Evolutionary conservation across 1,140 invertebrate genomes (phyloP), one percentile per base, ranked within the genome.

Genomic region (Contarinia nasturtii): DNA sequence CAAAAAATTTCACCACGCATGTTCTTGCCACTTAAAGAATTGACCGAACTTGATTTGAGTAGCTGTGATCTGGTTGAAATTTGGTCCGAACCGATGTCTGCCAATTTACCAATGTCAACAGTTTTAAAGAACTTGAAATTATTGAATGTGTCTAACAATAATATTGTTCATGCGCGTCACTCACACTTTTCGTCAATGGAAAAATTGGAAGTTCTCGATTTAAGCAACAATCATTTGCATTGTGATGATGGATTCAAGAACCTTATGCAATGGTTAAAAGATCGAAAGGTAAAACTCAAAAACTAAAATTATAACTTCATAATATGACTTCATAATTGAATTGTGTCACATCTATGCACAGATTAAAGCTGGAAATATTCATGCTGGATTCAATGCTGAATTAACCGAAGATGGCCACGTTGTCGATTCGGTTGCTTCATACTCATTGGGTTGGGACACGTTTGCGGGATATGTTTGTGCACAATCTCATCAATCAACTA

Each of bases 31-130:
- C 71, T 72, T 27, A 67, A 70, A 1, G 59, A 63, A 33, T 61
- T 80, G 0, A 55, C 66, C 8, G 66, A 64, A 45, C 51, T 80
- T 19, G 80, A 85, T 56, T 71, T 79, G 17, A 82, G 78, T 56
- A 70, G 72, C 49, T 77, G 75, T 48, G 66, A 67, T 48, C 60
- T 86, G 33, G 68, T 69, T 17, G 62, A 72, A 46, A 59, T 85
- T 21, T 80, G 82, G 72, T 71, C 70, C 50, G 68, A 73, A 33
- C 66, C 63, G 14, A 45, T 54, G 12, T 18, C 52, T 36, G 55
- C 27, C 27, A 27, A 52, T 15, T 19, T 27, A 7, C 37, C 18
- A n/a, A n/a, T 12, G 4, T 21, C 44, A 63, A 64, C 47, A 66
- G 63, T 50, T 57, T 60, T 54, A 50, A 60, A 45, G 53, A 66